A percentile compares a stretch with the other conserved stretches of the same genome.
These are phyloP conservation scores for Amblyteles armatorius DNA, from an alignment of 2,888 invertebrate species.

Conservation along the genomic window DNA sequence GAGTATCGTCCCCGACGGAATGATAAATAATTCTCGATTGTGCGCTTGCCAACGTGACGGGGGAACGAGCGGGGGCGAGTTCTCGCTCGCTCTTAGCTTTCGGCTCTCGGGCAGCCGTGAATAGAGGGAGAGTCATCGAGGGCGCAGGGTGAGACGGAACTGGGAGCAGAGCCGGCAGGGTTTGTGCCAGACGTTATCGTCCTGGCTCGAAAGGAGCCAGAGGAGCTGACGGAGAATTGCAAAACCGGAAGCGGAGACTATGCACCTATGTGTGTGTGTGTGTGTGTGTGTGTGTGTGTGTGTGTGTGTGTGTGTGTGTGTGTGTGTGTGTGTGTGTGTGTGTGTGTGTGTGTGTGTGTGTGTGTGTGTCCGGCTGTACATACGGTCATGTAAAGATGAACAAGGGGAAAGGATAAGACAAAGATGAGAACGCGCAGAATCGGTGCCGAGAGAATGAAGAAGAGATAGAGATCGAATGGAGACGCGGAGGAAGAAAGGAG, in stretches of 20 bases:
- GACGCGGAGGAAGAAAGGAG: constrained; percentile 25
- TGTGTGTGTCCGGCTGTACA: constrained; percentile 51
- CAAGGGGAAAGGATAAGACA: constrained; percentile 52
- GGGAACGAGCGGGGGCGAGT: constrained; percentile 52
- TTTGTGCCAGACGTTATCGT: constrained; percentile 66
- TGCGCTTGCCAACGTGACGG: constrained; percentile 63
- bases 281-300: constrained; percentile 49
- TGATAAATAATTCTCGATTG: constrained; percentile 71
- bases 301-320: constrained; percentile 24
- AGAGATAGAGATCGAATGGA: constrained; percentile 56
- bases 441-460: constrained; percentile 41
- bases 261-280: constrained; percentile 8
- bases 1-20: constrained; percentile 69
- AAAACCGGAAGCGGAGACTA: constrained; percentile 60
- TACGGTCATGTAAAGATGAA: constrained; percentile 38
- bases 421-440: constrained; percentile 37
- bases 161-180: constrained; percentile 45
- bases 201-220: constrained; percentile 47
- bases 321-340: constrained; percentile 2
- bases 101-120: constrained; percentile 29
- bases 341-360: constrained; percentile 5
- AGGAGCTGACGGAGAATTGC: constrained; percentile 41
- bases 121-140: constrained; percentile 50
- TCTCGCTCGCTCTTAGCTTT: constrained; percentile 48
- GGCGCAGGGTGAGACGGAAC: constrained; percentile 51